Base-by-base conservation (phyloP, 1,140 invertebrate species). In the Drosophila littoralis region DNA sequence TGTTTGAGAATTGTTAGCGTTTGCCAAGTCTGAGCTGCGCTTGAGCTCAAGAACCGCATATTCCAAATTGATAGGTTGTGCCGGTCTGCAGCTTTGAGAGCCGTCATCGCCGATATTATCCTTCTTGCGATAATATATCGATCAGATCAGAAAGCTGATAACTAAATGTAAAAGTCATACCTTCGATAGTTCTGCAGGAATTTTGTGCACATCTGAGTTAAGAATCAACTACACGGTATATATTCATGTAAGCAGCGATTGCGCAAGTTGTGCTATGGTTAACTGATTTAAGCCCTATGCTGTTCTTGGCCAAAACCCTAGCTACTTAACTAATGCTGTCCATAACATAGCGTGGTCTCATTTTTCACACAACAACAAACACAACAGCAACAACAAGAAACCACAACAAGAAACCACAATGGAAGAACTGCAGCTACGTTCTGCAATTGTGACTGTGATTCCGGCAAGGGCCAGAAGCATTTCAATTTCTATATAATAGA, bases 401-500 rank as follows among this genome's bases (percentile, higher is more conserved):
- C 33, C 38, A 13, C 50, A 65, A 17, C 54, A 17, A 28, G 38
- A 28, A 28, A 28, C 28, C n/a, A 43, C 33, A 65, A 43, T 28
- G 7, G 10, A 45, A 36, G 58, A 33, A 54, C 13, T 54, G 52
- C 33, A 38, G 32, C 42, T 8, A 33, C 15, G 9, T 5, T 17
- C 35, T 46, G 42, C 7, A 42, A 48, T 38, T 63, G 17, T 36
- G 28, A 36, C 38, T 64, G 32, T 35, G 58, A 63, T 70, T 70
- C 42, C 50, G 59, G 17, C 46, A 6, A 10, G 36, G 32, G 43
- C 45, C 46, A 32, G 60, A 68, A 68, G 48, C 55, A 73, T 60
- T 68, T 67, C 64, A 73, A 68, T 68, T 73, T 73, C 64, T 60
- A 51, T 52, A 72, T 58, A 66, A 72, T 55, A 43, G 52, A 58